Evolutionary conservation across 2,113 vertebrate genomes (phyloP), one percentile per base, ranked within the genome.

Genomic region (Aegotheles bennettii): DNA sequence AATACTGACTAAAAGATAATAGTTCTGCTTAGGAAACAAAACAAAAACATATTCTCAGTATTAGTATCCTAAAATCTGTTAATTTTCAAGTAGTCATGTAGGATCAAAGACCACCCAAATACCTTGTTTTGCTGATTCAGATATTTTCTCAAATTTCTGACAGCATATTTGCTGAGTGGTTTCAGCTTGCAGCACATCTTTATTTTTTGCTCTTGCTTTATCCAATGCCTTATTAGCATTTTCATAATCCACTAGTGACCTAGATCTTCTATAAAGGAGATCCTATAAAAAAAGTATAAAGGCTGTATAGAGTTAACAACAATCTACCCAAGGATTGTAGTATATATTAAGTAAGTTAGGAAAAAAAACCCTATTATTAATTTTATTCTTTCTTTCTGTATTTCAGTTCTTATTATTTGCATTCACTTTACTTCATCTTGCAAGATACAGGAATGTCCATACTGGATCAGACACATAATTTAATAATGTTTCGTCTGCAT

Each of bases 81-180:
- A 35, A 61, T 88, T 90, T 75, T 84, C 54, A 74, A 78, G 33
- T 19, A 51, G 16, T 51, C 86, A 67, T 5, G 10, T 4, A 76
- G 4, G 8, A 91, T 60, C 45, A 75, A 92, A 93, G 35, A 69
- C 51, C 61, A 77, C 43, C 11, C 10, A 83, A 91, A 88, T 98
- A 99, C 99, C 99, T 99, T 99, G 99, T 97, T 99, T 99, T 91
- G 99, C 99, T 0, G 99, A 99, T 97, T 99, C 99, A 28, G 99
- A 99, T 97, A 99, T 99, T 97, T 99, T 99, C 97, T 99, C 99
- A 97, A 99, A 99, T 97, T 99, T 99, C 97, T 99, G 99, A 98
- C 99, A 99, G 97, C 99, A 99, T 95, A 99, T 96, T 92, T 99
- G 99, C 96, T 99, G 99, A 96, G 98, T 98, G 64, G 99, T 99